Percentiles rank a stretch among this genome's conserved stretches.
These are phyloP conservation scores for Akabosia matsudoensis DNA, from an alignment of 1,140 invertebrate species.

Conservation along the genomic window DNA sequence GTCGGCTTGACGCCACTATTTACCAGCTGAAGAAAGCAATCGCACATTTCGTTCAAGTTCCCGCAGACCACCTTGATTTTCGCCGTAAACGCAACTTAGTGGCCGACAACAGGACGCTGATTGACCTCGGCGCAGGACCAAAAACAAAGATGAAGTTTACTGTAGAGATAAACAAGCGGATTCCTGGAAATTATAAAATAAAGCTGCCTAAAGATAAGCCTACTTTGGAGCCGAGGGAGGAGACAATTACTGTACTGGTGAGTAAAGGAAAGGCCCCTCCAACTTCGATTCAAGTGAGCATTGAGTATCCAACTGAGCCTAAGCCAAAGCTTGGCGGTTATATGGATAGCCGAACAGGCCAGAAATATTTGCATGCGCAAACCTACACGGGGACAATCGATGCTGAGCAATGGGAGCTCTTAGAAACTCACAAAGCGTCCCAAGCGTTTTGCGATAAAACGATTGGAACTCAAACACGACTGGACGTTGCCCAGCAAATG, in stretches of 20 bases:
- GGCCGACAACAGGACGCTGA: slow-evolving; percentile 34
- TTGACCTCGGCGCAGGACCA: slow-evolving; percentile 28
- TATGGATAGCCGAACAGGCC: background rate
- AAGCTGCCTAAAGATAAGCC: slow-evolving; percentile 28
- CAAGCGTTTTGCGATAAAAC: background rate
- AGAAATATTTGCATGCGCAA: slow-evolving; percentile 24
- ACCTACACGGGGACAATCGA: slow-evolving; percentile 14
- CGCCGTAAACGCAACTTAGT: slow-evolving; percentile 36
- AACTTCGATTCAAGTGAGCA: background rate
- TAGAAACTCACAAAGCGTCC: background rate
- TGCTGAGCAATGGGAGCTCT: background rate
- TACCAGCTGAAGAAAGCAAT: slow-evolving; percentile 32
- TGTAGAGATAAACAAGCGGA: slow-evolving; percentile 33
- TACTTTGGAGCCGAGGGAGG: background rate
- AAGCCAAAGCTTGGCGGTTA: slow-evolving; percentile 32
- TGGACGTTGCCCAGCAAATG: slow-evolving; percentile 36
- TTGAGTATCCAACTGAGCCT: slow-evolving; percentile 14
- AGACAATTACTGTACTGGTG: slow-evolving; percentile 6
- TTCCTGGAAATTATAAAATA: slow-evolving; percentile 24
- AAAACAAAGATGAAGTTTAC: slow-evolving; percentile 36
- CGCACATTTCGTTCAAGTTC: slow-evolving; percentile 25
- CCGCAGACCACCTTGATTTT: slow-evolving; percentile 33
- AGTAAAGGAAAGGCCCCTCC: background rate
- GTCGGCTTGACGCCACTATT: slow-evolving; percentile 35
- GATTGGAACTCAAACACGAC: slow-evolving; percentile 29